A percentile compares a stretch with the other conserved stretches of the same genome.
Conservation (phyloP, 2,113 vertebrate species). For the Rhodinocichla rosea region DNA sequence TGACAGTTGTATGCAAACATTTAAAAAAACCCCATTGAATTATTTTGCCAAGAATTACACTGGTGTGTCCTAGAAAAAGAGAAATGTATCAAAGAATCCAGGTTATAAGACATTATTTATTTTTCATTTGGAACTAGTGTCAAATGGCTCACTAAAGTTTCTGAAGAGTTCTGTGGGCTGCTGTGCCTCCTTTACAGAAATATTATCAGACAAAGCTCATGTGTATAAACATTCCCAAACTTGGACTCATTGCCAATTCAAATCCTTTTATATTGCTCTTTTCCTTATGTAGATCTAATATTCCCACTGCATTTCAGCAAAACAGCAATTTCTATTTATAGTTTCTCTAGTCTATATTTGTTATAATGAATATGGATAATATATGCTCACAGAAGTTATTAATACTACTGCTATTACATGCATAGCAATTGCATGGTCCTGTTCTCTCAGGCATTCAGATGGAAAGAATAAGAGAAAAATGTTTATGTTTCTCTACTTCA, state of each 20-base stretch:
- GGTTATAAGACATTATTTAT: background rate
- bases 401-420: conserved; percentile 10
- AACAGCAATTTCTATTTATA: conserved; percentile 55
- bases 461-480: background rate
- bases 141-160: background rate
- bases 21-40: background rate
- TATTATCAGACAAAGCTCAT: conserved; percentile 39
- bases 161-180: background rate
- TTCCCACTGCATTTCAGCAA: conserved; percentile 36
- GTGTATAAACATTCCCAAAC: conserved; percentile 37
- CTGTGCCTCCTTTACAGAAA: conserved; percentile 8
- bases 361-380: conserved; percentile 63
- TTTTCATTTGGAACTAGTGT: background rate
- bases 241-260: background rate
- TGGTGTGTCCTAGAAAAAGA: background rate
- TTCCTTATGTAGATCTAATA: conserved; percentile 52
- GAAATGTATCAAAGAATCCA: background rate
- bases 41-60: background rate
- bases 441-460: background rate
- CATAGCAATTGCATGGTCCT: background rate
- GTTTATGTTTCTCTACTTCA: conserved; percentile 2
- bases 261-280: conserved; percentile 48
- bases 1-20: background rate
- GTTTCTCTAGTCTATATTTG: conserved; percentile 51
- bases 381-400: conserved; percentile 38